phyloP scores from a whole-genome alignment of 2,888 invertebrate species.

The Heliconius hortense region DNA sequence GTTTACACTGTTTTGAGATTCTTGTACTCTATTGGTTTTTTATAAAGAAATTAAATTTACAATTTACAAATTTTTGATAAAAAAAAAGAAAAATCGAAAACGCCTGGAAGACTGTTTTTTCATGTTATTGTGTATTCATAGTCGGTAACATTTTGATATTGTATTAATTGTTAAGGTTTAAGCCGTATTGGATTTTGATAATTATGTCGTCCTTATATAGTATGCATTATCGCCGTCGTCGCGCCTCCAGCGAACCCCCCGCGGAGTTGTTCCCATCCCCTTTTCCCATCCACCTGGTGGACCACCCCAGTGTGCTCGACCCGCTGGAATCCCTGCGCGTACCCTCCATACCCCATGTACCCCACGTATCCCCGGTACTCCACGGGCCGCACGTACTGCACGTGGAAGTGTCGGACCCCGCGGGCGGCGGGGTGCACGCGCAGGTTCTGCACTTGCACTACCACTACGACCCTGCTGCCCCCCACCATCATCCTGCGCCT shows the following conservation, averaged over 20 bases:
- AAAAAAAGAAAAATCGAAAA: conserved; percentile 60
- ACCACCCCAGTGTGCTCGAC: neutral
- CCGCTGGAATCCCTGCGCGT: neutral
- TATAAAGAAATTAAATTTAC: conserved; percentile 62
- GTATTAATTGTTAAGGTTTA: conserved; percentile 72
- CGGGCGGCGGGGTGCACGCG: neutral
- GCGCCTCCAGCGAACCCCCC: conserved; percentile 42
- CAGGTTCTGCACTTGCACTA: conserved; percentile 10
- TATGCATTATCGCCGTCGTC: conserved; percentile 34
- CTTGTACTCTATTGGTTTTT: conserved; percentile 72
- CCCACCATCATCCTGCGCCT: neutral
- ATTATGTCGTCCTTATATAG: conserved; percentile 40
- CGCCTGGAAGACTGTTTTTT: conserved; percentile 80
- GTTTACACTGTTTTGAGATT: conserved; percentile 69
- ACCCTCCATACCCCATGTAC: neutral
- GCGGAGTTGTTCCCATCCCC: neutral
- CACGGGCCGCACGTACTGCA: conserved; percentile 2
- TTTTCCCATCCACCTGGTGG: neutral
- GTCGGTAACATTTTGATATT: conserved; percentile 78
- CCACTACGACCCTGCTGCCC: neutral
- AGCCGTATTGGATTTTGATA: conserved; percentile 60
- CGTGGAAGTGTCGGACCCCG: neutral
- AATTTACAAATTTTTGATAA: conserved; percentile 80
- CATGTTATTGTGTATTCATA: conserved; percentile 73
- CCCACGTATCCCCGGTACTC: too few species aligned